Base-by-base conservation (phyloP, 2,888 invertebrate genomes). In the Drosophila multiciliata region DNA sequence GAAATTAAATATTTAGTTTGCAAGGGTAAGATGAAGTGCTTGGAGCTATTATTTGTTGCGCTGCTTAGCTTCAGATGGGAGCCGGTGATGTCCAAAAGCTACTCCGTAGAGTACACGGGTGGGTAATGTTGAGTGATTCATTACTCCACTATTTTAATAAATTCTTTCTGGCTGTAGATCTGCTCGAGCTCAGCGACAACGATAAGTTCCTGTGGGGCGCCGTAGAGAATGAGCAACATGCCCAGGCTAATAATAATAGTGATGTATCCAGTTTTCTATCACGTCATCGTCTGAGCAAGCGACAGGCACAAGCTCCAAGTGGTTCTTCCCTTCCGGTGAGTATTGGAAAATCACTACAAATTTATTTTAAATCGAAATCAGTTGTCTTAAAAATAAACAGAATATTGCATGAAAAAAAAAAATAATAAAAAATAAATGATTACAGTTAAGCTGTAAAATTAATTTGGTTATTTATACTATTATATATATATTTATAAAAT, bases 151-250 rank as follows among this genome's bases (percentile, higher is more conserved):
- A 6, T 54, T 23, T 36, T 11, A 26, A 26, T 49, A 29, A 45
- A 48, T 70, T 32, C 42, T 15, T 61, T 36, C 12, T n/a, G 49
- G 11, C n/a, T 45, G 1, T 33, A 92, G 92, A 92, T 86, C 78
- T 92, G 58, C 82, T 92, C 8, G 88, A 91, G 12, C 66, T 89
- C 35, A 68, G 73, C 55, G 91, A 91, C 73, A 92, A 91, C 54
- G 82, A 89, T 63, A 89, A 90, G 53, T 90, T 90, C 73, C 71
- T 82, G 26, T 90, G 92, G 91, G 85, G 89, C n/a, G 78, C 75
- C 11, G 63, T 71, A 15, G 90, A 90, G 68, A 91, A 91, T 58
- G 58, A 63, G 33, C 73, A 68, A 38, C 75, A 86, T 53, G 80
- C 73, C 38, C 54, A 66, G 7, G 38, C 38, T 20, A 75, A 78